These are phyloP conservation scores for Chiridota heheva DNA, from an alignment of 35 echinoderm and acorn worm species.

Conservation along the genomic window DNA sequence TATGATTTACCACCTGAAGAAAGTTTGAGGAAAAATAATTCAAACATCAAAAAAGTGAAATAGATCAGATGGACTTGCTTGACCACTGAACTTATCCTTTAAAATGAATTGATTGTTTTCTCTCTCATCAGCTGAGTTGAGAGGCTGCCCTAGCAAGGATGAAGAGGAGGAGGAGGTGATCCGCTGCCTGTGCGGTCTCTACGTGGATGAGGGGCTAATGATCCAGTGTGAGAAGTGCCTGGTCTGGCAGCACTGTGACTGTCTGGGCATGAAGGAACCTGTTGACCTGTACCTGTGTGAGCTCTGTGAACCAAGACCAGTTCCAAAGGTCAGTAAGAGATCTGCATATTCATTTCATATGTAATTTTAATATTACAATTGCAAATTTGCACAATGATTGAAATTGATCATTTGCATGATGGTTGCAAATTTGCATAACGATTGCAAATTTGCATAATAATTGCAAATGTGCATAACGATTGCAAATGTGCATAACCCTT, in stretches of 20 bases:
- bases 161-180: slow-evolving; percentile 99
- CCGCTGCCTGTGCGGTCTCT: slow-evolving; percentile 88
- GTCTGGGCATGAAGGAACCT: slow-evolving; percentile 72
- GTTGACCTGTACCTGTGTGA: slow-evolving; percentile 86
- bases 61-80: too few relatives aligned
- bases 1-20: too few relatives aligned
- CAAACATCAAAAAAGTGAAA: too few relatives aligned
- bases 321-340: slow-evolving; percentile 60
- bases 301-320: slow-evolving; percentile 75
- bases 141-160: slow-evolving; percentile 55
- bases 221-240: slow-evolving; percentile 98
- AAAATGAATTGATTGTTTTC: background rate
- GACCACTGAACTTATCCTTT: background rate
- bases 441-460: too few relatives aligned
- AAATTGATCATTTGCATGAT: too few relatives aligned
- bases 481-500: too few relatives aligned
- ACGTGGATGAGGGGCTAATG: slow-evolving; percentile 96
- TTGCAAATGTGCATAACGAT: too few relatives aligned
- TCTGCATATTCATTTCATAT: background rate
- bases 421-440: too few relatives aligned
- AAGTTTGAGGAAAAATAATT: too few relatives aligned
- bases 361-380: background rate
- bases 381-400: too few relatives aligned
- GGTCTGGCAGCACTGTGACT: slow-evolving; percentile 99
- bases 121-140: slow-evolving; percentile 53